Evolutionary conservation across 2,888 invertebrate genomes (phyloP).

Genomic region (Athalia circularis): DNA sequence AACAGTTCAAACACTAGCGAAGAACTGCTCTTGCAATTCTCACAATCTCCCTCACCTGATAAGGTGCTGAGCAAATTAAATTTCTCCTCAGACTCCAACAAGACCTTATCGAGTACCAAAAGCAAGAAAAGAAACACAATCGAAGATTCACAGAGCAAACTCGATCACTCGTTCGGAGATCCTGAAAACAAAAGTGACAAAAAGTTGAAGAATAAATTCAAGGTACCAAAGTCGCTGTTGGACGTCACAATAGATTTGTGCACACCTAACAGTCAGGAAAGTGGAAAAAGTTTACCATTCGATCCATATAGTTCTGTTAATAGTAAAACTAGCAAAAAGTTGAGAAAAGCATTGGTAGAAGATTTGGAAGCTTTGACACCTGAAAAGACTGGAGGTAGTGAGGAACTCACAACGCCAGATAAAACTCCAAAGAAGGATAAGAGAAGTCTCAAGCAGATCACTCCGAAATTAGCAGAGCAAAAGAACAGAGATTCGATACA

Average conservation of each 20-base stretch:
- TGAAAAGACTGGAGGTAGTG: not conserved
- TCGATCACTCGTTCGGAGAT: not conserved
- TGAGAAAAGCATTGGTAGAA: slow-evolving; percentile 14
- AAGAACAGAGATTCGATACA: slow-evolving; percentile 27
- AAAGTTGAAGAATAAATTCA: not conserved
- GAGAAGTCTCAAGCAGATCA: slow-evolving; percentile 23
- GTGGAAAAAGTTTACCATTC: not conserved
- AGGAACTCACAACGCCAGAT: not conserved
- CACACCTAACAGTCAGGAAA: slow-evolving; percentile 4
- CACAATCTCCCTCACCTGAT: not conserved
- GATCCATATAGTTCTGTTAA: not conserved
- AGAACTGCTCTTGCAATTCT: not conserved
- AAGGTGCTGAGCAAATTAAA: not conserved
- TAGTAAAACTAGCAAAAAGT: not conserved
- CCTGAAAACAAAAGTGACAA: not conserved
- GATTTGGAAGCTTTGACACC: not conserved
- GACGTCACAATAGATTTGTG: slow-evolving; percentile 17
- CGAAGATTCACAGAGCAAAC: not conserved
- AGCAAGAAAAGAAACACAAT: not conserved
- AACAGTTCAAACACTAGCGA: no score
- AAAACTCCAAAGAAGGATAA: not conserved
- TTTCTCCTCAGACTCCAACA: slow-evolving; percentile 1
- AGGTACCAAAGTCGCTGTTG: not conserved
- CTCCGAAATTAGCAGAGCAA: not conserved
- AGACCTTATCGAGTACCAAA: slow-evolving; percentile 2